Conservation (phyloP, 2,797 vertebrate genomes). For the Chiroxiphia lanceolata region DNA sequence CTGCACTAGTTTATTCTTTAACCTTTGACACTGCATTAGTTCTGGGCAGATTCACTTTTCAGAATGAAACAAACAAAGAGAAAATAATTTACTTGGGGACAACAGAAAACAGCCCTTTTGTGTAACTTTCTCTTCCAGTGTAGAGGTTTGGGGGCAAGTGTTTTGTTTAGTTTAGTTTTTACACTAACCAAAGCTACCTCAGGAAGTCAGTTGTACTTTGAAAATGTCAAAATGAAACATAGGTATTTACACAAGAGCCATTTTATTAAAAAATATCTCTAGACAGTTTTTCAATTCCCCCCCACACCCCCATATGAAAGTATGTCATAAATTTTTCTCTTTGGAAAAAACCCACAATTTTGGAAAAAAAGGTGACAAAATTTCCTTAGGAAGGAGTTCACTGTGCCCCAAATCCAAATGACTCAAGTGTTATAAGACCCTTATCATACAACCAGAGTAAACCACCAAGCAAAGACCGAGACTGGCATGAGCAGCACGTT, state of each 20-base stretch:
- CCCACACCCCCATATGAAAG: not conserved
- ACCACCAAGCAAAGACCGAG: not conserved
- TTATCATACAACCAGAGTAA: not conserved
- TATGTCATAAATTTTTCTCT: not conserved
- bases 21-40: not conserved
- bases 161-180: not conserved
- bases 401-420: not conserved
- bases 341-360: fast-evolving
- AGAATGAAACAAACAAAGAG: not conserved
- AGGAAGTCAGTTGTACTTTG: not conserved
- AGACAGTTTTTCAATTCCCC: not conserved
- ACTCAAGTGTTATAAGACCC: not conserved
- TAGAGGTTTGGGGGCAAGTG: not conserved
- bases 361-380: not conserved
- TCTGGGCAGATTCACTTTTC: slow-evolving; percentile 7
- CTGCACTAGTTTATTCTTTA: not conserved
- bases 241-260: not conserved
- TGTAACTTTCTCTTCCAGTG: not conserved
- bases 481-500: not conserved
- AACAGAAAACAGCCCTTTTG: not conserved
- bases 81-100: slow-evolving; percentile 11
- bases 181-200: not conserved
- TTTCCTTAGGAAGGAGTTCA: not conserved
- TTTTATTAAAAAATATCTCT: not conserved
- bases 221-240: not conserved